A percentile compares a stretch with the other conserved stretches of the same genome.
Evolutionary conservation across 2,888 invertebrate genomes (phyloP).

Genomic region (Acanthacorydalis orientalis): DNA sequence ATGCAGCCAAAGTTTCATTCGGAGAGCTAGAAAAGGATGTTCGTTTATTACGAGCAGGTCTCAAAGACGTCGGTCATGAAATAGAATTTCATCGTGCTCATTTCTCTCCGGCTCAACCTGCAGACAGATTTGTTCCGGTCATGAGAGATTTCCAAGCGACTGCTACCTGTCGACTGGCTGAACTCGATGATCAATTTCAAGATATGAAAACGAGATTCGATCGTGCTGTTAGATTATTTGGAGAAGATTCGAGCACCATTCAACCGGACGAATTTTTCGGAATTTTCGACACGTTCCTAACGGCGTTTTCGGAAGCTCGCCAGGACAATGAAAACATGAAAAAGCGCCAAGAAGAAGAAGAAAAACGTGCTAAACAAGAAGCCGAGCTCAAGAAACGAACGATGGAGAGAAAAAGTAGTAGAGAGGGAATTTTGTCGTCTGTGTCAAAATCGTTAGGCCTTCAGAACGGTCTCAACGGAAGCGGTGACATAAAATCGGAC

Average conservation of each 20-base stretch:
- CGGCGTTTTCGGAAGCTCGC: conserved; percentile 65
- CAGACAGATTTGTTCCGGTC: conserved; percentile 78
- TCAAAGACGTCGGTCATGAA: conserved; percentile 76
- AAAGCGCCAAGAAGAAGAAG: conserved; percentile 74
- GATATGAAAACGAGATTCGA: conserved; percentile 87
- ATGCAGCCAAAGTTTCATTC: conserved; percentile 83
- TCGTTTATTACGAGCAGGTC: conserved; percentile 59
- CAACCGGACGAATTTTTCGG: conserved; percentile 92
- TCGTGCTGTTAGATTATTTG: conserved; percentile 73
- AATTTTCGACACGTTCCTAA: conserved; percentile 75
- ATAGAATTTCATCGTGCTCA: conserved; percentile 78
- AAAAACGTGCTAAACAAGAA: conserved; percentile 73
- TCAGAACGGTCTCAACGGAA: conserved; percentile 43
- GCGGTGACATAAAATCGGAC: conserved; percentile 29
- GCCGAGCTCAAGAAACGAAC: conserved; percentile 79
- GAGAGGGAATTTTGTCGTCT: conserved; percentile 58
- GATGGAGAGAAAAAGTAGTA: conserved; percentile 67
- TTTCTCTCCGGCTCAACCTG: conserved; percentile 37
- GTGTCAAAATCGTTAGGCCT: conserved; percentile 53
- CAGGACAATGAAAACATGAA: conserved; percentile 78
- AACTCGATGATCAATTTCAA: conserved; percentile 81
- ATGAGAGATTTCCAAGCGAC: conserved; percentile 92
- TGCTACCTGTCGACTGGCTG: conserved; percentile 79
- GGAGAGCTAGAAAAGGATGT: conserved; percentile 87
- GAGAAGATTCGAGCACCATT: conserved; percentile 68